Evolutionary conservation across 2,888 invertebrate genomes (phyloP), one percentile per base, ranked within the genome.

Genomic region (Phyto melanocephala): DNA sequence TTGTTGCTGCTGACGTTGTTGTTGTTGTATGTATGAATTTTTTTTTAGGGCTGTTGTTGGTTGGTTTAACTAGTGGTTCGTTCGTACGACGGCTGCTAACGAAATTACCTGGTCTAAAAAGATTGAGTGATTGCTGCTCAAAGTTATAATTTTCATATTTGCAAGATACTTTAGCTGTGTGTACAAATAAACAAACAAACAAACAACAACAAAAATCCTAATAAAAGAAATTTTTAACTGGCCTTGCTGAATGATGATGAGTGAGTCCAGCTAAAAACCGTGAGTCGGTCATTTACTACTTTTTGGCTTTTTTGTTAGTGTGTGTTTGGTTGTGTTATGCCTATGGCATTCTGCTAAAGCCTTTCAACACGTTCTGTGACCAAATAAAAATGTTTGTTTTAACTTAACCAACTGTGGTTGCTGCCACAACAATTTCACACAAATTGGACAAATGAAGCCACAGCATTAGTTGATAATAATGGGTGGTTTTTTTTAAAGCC

Each of bases 91-190:
- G 63, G 6, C 68, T 63, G 75, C 62, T 78, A 75, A 79, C 71
- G 17, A 70, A 68, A 40, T 77, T 68, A 78, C 63, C 74, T 62
- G 50, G 40, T 56, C 78, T 63, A 88, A 85, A 81, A 88, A 90
- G 90, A 90, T 90, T 90, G 90, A 90, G 90, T 90, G 90, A 90
- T 90, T 90, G 90, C 90, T 90, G 90, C 88, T 89, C 87, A 88
- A 90, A 90, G 89, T 90, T 90, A 90, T 90, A 90, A 90, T 90
- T 90, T 90, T 90, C 90, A 90, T 89, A 90, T 90, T 90, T 90
- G 89, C 86, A 71, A 87, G 85, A 80, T 85, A 84, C 75, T 80
- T 75, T 70, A 42, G 78, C 58, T 74, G 62, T 62, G 28, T 35
- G 62, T 13, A 72, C 17, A 6, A 63, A 20, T 40, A 58, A 15